Percentiles rank a stretch among this genome's conserved stretches.
These are phyloP conservation scores for Pleuronectes platessa DNA, from an alignment of 2,113 vertebrate species.

Conservation along the genomic window DNA sequence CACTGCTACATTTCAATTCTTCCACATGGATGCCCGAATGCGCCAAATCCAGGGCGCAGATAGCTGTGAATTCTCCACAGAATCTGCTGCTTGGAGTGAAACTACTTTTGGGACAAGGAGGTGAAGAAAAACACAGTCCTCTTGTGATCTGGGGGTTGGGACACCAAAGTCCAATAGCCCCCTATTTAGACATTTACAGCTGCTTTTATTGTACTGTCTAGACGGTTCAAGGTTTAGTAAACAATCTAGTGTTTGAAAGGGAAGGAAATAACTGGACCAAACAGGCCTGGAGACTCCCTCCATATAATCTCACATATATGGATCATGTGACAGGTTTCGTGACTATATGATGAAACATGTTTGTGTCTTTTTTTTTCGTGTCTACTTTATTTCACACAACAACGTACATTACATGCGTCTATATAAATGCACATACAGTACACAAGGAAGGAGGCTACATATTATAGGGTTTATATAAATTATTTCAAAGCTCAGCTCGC, in stretches of 20 bases:
- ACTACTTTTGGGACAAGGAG: conserved; percentile 49
- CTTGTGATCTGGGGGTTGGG: conserved; percentile 83
- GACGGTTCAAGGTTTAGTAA: conserved; percentile 99
- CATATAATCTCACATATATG: not conserved
- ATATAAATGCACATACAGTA: conserved; percentile 70
- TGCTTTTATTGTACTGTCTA: conserved; percentile 98
- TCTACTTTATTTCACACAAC: conserved; percentile 76
- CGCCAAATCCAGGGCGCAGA: conserved; percentile 16
- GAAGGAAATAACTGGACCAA: conserved; percentile 67
- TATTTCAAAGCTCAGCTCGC: conserved; percentile 46
- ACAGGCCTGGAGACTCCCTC: conserved; percentile 24
- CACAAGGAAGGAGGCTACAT: conserved; percentile 50
- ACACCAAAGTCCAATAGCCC: conserved; percentile 92
- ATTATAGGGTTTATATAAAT: conserved; percentile 63
- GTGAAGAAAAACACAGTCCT: conserved; percentile 69
- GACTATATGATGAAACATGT: conserved; percentile 29
- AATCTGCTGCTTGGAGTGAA: conserved; percentile 56
- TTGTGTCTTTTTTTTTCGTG: not conserved
- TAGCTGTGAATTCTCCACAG: conserved; percentile 25
- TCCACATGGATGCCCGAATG: not conserved
- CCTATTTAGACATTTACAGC: conserved; percentile 98
- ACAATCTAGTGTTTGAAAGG: conserved; percentile 89
- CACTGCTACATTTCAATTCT: not conserved
- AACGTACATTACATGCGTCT: conserved; percentile 81
- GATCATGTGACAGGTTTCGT: conserved; percentile 42